Conservation (phyloP, 2,888 invertebrate species). For the Euphydryas editha region DNA sequence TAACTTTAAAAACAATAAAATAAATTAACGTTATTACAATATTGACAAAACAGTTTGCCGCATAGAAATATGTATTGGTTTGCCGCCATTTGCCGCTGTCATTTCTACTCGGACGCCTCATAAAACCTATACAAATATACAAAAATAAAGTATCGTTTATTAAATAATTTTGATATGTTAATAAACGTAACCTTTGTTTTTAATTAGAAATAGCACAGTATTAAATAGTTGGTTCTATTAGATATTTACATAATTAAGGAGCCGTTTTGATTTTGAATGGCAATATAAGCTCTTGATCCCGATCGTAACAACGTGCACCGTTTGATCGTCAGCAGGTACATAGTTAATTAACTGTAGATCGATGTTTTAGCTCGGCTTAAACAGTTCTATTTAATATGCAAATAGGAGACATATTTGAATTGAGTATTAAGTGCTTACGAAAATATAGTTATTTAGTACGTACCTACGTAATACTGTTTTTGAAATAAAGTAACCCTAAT, state of each 20-base stretch:
- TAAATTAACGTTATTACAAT: too few relatives aligned
- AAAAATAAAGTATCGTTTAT: background rate
- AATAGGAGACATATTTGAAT: conserved; percentile 29
- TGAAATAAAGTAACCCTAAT: too few relatives aligned
- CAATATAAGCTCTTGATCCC: conserved; percentile 38
- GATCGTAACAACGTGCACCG: conserved; percentile 35
- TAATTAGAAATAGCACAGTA: conserved; percentile 13
- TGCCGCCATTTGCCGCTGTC: too few relatives aligned
- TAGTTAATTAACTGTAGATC: conserved; percentile 39
- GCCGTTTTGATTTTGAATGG: conserved; percentile 29
- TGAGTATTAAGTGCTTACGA: conserved; percentile 22
- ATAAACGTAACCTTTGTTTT: background rate
- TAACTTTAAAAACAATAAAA: too few relatives aligned
- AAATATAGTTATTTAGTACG: conserved; percentile 1
- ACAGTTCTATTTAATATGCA: conserved; percentile 38
- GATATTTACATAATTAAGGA: conserved; percentile 31
- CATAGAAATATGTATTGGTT: too few relatives aligned
- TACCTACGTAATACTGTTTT: background rate
- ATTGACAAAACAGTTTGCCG: too few relatives aligned
- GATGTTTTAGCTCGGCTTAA: conserved; percentile 34
- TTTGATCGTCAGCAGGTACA: conserved; percentile 35
- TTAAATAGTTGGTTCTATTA: conserved; percentile 19
- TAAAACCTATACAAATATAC: too few relatives aligned
- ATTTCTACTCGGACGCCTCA: too few relatives aligned
- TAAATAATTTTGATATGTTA: background rate